Evolutionary conservation across 2,888 invertebrate genomes (phyloP).

Genomic region (Junonia oenone): DNA sequence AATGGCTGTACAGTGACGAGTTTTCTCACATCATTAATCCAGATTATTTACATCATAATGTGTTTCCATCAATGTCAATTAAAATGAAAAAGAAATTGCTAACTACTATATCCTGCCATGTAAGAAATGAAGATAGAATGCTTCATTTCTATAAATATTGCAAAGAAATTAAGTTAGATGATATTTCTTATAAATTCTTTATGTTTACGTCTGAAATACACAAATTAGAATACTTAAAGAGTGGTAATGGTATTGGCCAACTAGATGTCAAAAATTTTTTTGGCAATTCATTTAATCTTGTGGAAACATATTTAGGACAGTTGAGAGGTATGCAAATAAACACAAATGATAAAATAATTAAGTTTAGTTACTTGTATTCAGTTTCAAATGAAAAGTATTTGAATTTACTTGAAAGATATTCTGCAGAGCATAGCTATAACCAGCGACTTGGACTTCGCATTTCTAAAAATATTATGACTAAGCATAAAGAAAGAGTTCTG

Average conservation of each 20-base stretch:
- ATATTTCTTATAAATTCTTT: slow-evolving; percentile 47
- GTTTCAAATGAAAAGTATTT: slow-evolving; percentile 42
- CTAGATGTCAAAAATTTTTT: slow-evolving; percentile 36
- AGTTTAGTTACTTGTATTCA: slow-evolving; percentile 36
- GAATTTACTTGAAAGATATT: slow-evolving; percentile 42
- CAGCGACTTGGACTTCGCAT: slow-evolving; percentile 39
- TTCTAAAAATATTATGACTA: slow-evolving; percentile 40
- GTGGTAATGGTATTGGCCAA: slow-evolving; percentile 11
- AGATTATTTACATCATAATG: slow-evolving; percentile 42
- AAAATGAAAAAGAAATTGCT: slow-evolving; percentile 55
- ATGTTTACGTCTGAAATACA: slow-evolving; percentile 41
- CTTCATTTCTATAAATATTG: slow-evolving; percentile 47
- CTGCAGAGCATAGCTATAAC: not conserved
- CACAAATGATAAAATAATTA: not conserved
- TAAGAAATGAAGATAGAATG: slow-evolving; percentile 40
- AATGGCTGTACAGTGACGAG: slow-evolving; percentile 46
- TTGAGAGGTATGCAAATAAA: not conserved
- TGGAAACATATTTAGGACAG: slow-evolving; percentile 31
- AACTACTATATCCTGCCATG: slow-evolving; percentile 36
- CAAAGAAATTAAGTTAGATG: slow-evolving; percentile 31
- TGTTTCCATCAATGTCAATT: slow-evolving; percentile 54
- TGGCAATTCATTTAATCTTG: slow-evolving; percentile 42
- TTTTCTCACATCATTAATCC: slow-evolving; percentile 43
- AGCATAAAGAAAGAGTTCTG: slow-evolving; percentile 46
- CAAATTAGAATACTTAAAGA: slow-evolving; percentile 41